Evolutionary conservation across 1,140 invertebrate genomes (phyloP).

Genomic region (Scaptomyza pallida): DNA sequence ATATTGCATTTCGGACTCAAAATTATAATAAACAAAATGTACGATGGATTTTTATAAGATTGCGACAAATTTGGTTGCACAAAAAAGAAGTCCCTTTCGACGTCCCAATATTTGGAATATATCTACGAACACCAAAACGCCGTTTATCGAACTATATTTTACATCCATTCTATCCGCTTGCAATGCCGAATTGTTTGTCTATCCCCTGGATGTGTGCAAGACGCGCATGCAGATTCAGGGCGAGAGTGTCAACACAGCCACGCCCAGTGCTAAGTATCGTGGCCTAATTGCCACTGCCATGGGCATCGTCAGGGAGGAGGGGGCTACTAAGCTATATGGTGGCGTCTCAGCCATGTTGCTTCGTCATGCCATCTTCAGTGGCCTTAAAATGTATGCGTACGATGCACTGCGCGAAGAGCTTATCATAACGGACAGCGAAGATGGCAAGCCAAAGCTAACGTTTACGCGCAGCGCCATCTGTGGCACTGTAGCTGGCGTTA

Average conservation of each 20-base stretch:
- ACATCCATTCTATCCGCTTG: slow-evolving; percentile 25
- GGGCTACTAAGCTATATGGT: slow-evolving; percentile 20
- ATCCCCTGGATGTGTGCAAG: slow-evolving; percentile 46
- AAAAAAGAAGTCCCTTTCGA: background rate
- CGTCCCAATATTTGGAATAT: background rate
- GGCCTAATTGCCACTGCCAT: slow-evolving; percentile 23
- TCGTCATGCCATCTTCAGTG: slow-evolving; percentile 32
- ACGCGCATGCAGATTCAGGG: slow-evolving; percentile 45
- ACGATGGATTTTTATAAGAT: no score
- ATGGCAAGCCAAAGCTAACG: slow-evolving; percentile 19
- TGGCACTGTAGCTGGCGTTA: slow-evolving; percentile 17
- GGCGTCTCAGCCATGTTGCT: slow-evolving; percentile 45
- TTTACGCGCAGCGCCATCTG: slow-evolving; percentile 7
- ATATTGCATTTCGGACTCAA: background rate
- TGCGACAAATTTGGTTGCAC: no score
- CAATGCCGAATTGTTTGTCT: slow-evolving; percentile 20
- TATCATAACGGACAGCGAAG: background rate
- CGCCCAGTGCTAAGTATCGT: background rate
- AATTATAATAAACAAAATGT: background rate
- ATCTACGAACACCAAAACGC: slow-evolving; percentile 8
- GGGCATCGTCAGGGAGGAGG: slow-evolving; percentile 35
- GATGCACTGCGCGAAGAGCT: slow-evolving; percentile 25
- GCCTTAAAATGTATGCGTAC: slow-evolving; percentile 35
- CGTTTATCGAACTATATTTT: slow-evolving; percentile 32
- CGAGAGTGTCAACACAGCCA: slow-evolving; percentile 13